These are phyloP conservation scores for Ernsta delagoae DNA, from an alignment of 2,888 invertebrate genomes.

Conservation along the genomic window DNA sequence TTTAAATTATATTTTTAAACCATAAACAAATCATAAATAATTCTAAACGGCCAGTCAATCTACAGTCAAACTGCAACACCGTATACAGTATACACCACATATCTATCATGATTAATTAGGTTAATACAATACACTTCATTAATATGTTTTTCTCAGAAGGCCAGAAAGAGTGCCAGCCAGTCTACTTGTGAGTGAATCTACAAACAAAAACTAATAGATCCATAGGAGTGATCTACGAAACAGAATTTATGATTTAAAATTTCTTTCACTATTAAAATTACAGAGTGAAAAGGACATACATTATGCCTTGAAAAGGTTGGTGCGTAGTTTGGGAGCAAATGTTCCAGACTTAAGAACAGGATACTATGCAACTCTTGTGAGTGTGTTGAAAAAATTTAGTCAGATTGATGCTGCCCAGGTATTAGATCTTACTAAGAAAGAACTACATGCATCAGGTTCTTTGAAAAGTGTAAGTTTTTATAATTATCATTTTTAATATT, in stretches of 20 bases:
- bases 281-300: constrained; percentile 86
- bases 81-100: too few species aligned
- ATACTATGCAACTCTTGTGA: constrained; percentile 88
- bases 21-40: too few species aligned
- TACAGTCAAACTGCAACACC: too few species aligned
- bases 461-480: constrained; percentile 87
- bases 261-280: constrained; percentile 39
- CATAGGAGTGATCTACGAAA: too few species aligned
- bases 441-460: constrained; percentile 86
- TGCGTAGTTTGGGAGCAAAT: constrained; percentile 90
- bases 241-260: neutral
- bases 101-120: too few species aligned
- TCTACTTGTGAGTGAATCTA: too few species aligned
- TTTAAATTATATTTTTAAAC: too few species aligned
- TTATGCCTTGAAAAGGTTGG: constrained; percentile 88
- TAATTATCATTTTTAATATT: neutral
- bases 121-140: too few species aligned
- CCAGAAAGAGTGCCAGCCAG: too few species aligned
- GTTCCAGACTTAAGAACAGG: constrained; percentile 87
- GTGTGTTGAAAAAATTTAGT: constrained; percentile 80
- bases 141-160: too few species aligned
- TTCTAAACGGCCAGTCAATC: too few species aligned
- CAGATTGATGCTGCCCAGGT: constrained; percentile 80
- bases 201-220: too few species aligned
- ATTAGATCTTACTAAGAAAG: constrained; percentile 85